Conservation (phyloP, 2,888 invertebrate genomes). For the Muscina levida region DNA sequence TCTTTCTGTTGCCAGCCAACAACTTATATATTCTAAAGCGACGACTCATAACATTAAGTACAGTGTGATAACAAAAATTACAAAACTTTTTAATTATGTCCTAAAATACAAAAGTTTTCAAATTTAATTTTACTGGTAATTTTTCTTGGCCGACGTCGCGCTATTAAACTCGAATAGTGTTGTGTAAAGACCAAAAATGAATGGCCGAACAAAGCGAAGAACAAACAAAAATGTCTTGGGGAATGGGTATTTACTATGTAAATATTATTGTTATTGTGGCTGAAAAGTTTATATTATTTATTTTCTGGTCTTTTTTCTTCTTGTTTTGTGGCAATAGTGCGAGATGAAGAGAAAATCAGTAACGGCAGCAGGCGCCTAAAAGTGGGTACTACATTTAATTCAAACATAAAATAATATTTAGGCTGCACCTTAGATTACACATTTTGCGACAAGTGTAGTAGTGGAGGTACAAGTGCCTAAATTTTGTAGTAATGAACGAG, state of each 20-base stretch:
- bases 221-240: not conserved
- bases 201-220: not conserved
- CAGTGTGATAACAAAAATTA: slow-evolving; percentile 2
- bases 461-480: no score
- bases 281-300: slow-evolving; percentile 21
- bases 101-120: slow-evolving; percentile 38
- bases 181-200: slow-evolving; percentile 7
- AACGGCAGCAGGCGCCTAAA: no score
- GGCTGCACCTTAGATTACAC: no score
- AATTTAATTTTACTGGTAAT: slow-evolving; percentile 25
- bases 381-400: no score
- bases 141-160: slow-evolving; percentile 22
- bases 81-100: slow-evolving; percentile 55
- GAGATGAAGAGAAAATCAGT: no score
- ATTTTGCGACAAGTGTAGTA: no score
- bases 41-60: no score
- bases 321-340: not conserved
- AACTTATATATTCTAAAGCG: no score
- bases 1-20: no score
- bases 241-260: slow-evolving; percentile 17
- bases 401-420: no score
- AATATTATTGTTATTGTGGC: slow-evolving; percentile 30
- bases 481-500: no score
- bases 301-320: not conserved
- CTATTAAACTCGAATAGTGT: not conserved